Evolutionary conservation across 2,888 invertebrate genomes (phyloP), one percentile per base, ranked within the genome.

Genomic region (Drosophila flavopinicola): DNA sequence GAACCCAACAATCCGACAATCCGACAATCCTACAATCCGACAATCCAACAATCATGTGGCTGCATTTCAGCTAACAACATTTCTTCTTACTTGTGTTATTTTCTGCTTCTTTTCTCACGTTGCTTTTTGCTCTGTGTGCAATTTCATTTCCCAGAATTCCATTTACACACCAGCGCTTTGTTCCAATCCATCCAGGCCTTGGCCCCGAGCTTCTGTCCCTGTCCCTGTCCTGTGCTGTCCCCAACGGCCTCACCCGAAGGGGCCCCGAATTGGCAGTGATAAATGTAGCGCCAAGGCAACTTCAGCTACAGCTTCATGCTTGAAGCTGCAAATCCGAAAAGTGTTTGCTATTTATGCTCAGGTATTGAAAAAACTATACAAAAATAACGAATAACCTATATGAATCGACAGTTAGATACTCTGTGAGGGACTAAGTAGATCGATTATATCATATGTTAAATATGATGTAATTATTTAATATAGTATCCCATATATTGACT

Each of bases 261-360:
- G 39, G 38, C 48, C 49, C 68, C 79, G 84, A 85, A 69, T 85
- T 80, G 79, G 84, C 79, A 80, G 86, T 80, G 79, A 80, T 80
- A 80, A 80, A 80, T 80, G 79, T 83, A 67, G 77, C 69, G 63
- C 77, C 76, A 66, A 61, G 54, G 49, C 47, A 58, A 29, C 17
- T 45, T 39, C 54, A 54, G 49, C 44, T 51, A 25, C 48, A 61
- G 54, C 65, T 74, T 66, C 61, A 69, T 69, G 57, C 69, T 74
- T 57, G 61, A 53, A 61, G 38, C 63, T 66, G 49, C 66, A 78
- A 78, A 64, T 60, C 83, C 68, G 48, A 66, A 85, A 72, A 85
- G 73, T 76, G 79, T 85, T 83, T 83, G 70, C 84, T 85, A 80
- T 80, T 85, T 80, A 85, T 80, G 79, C 70, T 48, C 79, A 79